These are phyloP conservation scores for Julus scanicus DNA, from an alignment of 2,888 invertebrate genomes.

Conservation along the genomic window DNA sequence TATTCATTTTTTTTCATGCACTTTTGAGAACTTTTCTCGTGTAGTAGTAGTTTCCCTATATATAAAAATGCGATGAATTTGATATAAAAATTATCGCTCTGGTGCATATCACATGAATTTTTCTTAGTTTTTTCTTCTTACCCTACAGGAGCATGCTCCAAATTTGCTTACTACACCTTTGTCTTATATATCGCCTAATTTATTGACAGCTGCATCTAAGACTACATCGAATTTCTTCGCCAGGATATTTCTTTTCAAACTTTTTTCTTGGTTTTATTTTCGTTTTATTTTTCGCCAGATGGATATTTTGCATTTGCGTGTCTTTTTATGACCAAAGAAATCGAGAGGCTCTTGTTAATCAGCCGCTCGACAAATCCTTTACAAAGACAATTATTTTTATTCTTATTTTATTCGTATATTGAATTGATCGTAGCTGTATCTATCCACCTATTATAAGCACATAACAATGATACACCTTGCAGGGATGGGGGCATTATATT, in stretches of 20 bases:
- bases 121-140: constrained; percentile 14
- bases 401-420: constrained; percentile 46
- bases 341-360: constrained; percentile 19
- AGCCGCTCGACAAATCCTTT: constrained; percentile 39
- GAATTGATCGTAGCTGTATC: constrained; percentile 49
- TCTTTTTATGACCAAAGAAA: constrained; percentile 34
- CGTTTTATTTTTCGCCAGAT: neutral
- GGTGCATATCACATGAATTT: constrained; percentile 29
- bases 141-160: neutral
- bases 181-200: constrained; percentile 19
- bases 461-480: constrained; percentile 51
- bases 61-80: constrained; percentile 44
- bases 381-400: constrained; percentile 49
- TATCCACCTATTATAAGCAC: constrained; percentile 51
- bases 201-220: constrained; percentile 39
- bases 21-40: constrained; percentile 45
- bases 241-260: neutral
- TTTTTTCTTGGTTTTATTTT: neutral
- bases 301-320: constrained; percentile 43
- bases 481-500: constrained; percentile 53
- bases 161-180: neutral
- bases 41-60: constrained; percentile 44
- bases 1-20: constrained; percentile 39
- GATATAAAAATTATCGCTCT: constrained; percentile 43
- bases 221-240: constrained; percentile 40